Base-by-base conservation (phyloP, 2,888 invertebrate species). In the Frankliniella fusca region DNA sequence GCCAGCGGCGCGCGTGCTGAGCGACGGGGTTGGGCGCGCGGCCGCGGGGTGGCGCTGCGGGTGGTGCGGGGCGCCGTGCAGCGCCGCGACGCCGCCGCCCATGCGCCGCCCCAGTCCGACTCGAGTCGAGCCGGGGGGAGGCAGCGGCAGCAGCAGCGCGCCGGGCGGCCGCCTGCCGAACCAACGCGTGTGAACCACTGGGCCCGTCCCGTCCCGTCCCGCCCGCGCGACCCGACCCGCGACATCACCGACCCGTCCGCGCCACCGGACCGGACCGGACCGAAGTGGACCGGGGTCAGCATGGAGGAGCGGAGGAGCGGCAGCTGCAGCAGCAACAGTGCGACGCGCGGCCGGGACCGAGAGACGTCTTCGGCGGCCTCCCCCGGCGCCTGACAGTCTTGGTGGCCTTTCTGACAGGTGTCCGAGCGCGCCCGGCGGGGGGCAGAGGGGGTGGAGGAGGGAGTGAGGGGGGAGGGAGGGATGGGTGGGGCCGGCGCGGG, bases 41-140 rank as follows among this genome's bases (percentile, higher is more conserved):
- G 54, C 54, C 54, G 54, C 54, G 18, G 20, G 54, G 15, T 15
- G 54, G 15, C 54, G 54, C 20, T 5, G 38, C 38, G 38, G 38
- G 38, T 5, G 2, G 38, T 38, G 38, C 38, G 38, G 3, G 3
- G 38, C 38, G 38, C 38, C 38, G 38, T 5, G 38, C 38, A 2
- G 38, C 27, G n/a, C 48, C 23, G 20, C 12, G 23, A n/a, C 48
- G 12, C n/a, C 38, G 23, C 12, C 48, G 82, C 81, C 27, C 38
- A 65, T n/a, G 48, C 38, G 23, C 12, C 48, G 82, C 81, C 27
- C 38, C 81, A 48, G 48, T 38, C 15, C 38, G 23, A 49, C 28
- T 80, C 54, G 48, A 80, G 82, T n/a, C 54, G 48, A 48, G 18
- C 82, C 49, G 48, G 82, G 23, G 48, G 80, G 61, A 27, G 18